These are phyloP conservation scores for Columba janthina DNA, from an alignment of 2,113 vertebrate genomes.

Conservation along the genomic window DNA sequence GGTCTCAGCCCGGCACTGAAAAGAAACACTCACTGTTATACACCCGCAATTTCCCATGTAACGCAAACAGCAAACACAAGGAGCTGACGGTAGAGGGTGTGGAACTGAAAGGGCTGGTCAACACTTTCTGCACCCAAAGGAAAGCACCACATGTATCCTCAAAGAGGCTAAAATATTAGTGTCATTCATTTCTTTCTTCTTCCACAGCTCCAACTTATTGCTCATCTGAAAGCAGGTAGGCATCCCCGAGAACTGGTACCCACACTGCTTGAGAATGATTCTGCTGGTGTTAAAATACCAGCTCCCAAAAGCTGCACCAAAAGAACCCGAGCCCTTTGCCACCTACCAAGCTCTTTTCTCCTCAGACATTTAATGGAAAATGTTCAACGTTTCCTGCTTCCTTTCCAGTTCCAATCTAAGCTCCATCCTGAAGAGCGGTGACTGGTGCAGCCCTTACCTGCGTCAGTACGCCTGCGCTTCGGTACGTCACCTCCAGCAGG, in stretches of 20 bases:
- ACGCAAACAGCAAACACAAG: neutral
- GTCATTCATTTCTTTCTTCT: neutral
- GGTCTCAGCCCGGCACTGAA: neutral
- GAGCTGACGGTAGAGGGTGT: neutral
- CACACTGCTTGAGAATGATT: neutral
- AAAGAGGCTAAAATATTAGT: neutral
- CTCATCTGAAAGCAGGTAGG: neutral
- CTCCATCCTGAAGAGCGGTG: neutral
- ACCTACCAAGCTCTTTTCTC: neutral
- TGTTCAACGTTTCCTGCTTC: neutral
- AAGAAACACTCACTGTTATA: neutral
- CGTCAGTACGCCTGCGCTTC: slow-evolving; percentile 21
- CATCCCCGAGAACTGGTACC: neutral
- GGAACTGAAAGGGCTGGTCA: neutral
- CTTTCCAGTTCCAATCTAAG: neutral
- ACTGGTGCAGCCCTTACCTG: neutral
- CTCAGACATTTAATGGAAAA: neutral
- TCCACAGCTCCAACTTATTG: slow-evolving; percentile 26
- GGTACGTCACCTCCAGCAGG: neutral
- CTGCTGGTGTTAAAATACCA: neutral
- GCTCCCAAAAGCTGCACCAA: neutral
- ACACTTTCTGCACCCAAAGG: neutral
- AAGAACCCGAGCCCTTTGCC: neutral
- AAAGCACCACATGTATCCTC: neutral
- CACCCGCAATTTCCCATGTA: neutral